Evolutionary conservation across 2,888 invertebrate species (phyloP).

Genomic region (Parnassius mnemosyne): DNA sequence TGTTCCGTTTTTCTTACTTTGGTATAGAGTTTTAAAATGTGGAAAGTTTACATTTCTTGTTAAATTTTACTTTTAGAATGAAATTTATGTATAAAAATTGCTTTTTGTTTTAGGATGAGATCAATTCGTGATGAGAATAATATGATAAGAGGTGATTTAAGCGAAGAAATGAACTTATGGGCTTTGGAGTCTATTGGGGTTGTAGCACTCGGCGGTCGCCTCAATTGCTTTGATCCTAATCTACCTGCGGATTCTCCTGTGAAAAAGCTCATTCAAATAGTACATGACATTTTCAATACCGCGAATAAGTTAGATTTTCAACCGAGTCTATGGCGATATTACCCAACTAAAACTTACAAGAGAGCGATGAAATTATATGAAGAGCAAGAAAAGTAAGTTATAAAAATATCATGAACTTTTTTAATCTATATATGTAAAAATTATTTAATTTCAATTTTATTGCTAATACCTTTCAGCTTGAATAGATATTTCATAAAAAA

Average conservation of each 20-base stretch:
- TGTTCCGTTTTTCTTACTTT: no score
- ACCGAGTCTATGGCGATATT: slow-evolving; percentile 49
- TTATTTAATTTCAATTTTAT: no score
- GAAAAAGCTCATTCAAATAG: slow-evolving; percentile 50
- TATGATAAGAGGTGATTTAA: slow-evolving; percentile 79
- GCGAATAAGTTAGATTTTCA: slow-evolving; percentile 51
- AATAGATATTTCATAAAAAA: slow-evolving; percentile 43
- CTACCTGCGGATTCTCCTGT: slow-evolving; percentile 56
- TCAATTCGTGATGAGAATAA: slow-evolving; percentile 70
- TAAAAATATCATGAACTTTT: neutral
- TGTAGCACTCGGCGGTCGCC: slow-evolving; percentile 59
- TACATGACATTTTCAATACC: slow-evolving; percentile 49
- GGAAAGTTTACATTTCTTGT: no score
- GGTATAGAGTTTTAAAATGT: no score
- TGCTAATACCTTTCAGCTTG: no score
- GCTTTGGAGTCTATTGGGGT: slow-evolving; percentile 79
- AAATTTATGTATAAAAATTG: neutral
- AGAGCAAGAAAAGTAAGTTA: slow-evolving; percentile 50
- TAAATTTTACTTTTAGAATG: no score
- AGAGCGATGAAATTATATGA: slow-evolving; percentile 53
- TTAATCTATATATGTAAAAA: no score
- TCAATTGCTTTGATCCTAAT: slow-evolving; percentile 57
- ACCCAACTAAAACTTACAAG: slow-evolving; percentile 47
- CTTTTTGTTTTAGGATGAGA: slow-evolving; percentile 67
- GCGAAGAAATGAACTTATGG: slow-evolving; percentile 82